Percentiles rank a stretch among this genome's conserved stretches.
These are phyloP conservation scores for Athene noctua DNA, from an alignment of 2,113 vertebrate species.

Conservation along the genomic window DNA sequence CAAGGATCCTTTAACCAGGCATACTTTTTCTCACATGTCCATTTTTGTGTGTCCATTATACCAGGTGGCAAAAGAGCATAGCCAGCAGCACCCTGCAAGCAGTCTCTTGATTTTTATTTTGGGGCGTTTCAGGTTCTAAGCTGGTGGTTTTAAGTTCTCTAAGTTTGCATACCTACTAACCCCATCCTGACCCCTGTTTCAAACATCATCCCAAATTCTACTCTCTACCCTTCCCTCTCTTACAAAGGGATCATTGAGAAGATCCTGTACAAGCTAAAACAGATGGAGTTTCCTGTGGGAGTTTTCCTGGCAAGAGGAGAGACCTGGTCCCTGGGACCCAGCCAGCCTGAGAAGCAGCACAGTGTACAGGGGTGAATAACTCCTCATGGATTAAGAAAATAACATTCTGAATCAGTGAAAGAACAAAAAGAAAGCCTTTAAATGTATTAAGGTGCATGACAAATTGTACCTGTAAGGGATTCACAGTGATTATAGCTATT, in stretches of 20 bases:
- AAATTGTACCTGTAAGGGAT: not conserved
- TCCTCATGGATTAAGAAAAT: not conserved
- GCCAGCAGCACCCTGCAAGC: not conserved
- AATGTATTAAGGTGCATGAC: not conserved
- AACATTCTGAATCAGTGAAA: not conserved
- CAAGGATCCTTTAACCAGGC: not conserved
- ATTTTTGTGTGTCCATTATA: not conserved
- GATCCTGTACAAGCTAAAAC: not conserved
- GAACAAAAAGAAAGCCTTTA: not conserved
- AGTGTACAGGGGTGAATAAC: not conserved
- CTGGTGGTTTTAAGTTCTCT: not conserved
- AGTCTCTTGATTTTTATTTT: not conserved
- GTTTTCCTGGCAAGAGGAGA: not conserved
- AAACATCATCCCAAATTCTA: not conserved
- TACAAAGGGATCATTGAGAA: not conserved
- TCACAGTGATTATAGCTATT: not conserved
- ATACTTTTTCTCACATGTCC: not conserved
- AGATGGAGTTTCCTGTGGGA: not conserved
- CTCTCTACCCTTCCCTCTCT: not conserved
- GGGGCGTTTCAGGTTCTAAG: not conserved
- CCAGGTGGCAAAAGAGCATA: not conserved
- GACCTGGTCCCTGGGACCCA: not conserved
- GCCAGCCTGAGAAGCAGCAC: not conserved
- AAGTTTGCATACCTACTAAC: not conserved
- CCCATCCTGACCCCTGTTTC: not conserved